Percentiles rank a stretch among this genome's conserved stretches.
phyloP scores from a whole-genome alignment of 2,797 vertebrate species.

The Ceryle rudis region DNA sequence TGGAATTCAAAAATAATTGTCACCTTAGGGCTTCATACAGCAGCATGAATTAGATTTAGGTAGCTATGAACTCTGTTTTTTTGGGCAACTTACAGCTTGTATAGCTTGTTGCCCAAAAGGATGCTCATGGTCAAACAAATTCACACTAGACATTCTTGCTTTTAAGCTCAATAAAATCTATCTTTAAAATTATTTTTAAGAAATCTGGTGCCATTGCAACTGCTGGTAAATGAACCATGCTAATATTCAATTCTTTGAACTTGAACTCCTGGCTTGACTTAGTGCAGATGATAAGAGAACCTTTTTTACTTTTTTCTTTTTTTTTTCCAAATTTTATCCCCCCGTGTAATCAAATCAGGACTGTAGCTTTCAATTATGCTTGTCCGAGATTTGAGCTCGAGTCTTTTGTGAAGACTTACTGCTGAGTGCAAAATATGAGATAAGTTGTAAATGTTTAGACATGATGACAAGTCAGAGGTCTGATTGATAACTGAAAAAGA shows the following conservation, averaged over 20 bases:
- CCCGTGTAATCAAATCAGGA: slow-evolving; percentile 10
- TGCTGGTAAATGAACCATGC: neutral
- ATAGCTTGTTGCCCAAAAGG: slow-evolving; percentile 53
- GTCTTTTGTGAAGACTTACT: slow-evolving; percentile 35
- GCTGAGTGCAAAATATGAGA: slow-evolving; percentile 42
- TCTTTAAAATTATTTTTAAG: neutral
- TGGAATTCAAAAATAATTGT: slow-evolving; percentile 75
- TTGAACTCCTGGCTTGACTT: neutral
- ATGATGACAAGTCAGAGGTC: slow-evolving; percentile 22
- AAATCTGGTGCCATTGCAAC: neutral
- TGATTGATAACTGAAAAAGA: slow-evolving; percentile 47
- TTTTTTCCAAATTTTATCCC: neutral
- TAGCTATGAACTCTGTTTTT: neutral
- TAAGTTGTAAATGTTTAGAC: slow-evolving; percentile 59
- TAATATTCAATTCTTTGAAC: slow-evolving; percentile 3
- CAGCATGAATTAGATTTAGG: slow-evolving; percentile 47
- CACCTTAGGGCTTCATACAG: slow-evolving; percentile 64
- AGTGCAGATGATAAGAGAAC: neutral
- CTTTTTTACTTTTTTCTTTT: neutral
- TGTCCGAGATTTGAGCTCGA: slow-evolving; percentile 38
- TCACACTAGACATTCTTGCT: neutral
- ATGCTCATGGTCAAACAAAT: slow-evolving; percentile 45
- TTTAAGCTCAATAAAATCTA: slow-evolving; percentile 39
- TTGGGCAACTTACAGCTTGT: neutral
- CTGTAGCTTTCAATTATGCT: slow-evolving; percentile 29